Conservation (phyloP, 2,797 vertebrate genomes). For the Malacoraja senta region DNA sequence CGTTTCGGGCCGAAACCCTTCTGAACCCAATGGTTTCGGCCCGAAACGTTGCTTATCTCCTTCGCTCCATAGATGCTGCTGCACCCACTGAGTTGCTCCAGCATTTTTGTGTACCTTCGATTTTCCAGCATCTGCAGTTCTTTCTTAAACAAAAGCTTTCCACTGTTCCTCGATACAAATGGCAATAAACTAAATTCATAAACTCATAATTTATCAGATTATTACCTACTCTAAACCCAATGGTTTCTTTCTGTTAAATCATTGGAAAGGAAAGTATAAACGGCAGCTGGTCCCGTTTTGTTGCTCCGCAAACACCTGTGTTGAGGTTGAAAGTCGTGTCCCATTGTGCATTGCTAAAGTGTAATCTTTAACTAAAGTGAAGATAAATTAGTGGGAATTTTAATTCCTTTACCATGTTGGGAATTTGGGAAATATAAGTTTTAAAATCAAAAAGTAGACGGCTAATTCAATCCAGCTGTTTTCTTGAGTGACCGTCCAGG, state of each 20-base stretch:
- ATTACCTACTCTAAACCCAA: not conserved
- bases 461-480: not conserved
- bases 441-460: not conserved
- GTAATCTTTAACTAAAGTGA: not conserved
- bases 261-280: not conserved
- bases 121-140: too few relatives aligned
- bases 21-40: too few relatives aligned
- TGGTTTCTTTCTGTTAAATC: not conserved
- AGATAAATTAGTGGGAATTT: not conserved
- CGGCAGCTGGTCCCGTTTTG: not conserved
- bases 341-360: not conserved
- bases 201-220: not conserved
- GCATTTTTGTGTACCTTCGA: too few relatives aligned
- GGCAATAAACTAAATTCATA: too few relatives aligned
- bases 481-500: not conserved
- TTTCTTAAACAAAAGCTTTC: too few relatives aligned
- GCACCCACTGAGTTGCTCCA: too few relatives aligned
- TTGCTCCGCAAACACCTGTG: not conserved
- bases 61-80: too few relatives aligned
- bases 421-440: not conserved
- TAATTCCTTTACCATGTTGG: not conserved
- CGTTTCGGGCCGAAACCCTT: too few relatives aligned
- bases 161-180: too few relatives aligned
- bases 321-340: not conserved
- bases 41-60: too few relatives aligned